Conservation (phyloP, 37 sponge, comb jelly and placozoan species). For the Haliclona indistincta region DNA sequence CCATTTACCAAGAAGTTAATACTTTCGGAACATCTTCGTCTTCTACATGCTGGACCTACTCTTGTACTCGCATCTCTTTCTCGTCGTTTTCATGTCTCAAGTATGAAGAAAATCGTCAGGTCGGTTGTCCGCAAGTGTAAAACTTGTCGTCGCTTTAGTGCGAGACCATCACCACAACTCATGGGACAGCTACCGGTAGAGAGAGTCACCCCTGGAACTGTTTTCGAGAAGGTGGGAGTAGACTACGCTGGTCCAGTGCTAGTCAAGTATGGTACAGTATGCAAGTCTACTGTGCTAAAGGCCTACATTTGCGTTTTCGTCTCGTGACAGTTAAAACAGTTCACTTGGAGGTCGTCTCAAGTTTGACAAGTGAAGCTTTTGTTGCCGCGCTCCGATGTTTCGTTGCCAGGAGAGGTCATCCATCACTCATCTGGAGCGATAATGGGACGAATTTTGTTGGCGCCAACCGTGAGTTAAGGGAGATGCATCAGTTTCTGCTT, state of each 20-base stretch:
- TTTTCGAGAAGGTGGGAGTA: constrained; percentile 35
- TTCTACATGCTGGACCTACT: constrained; percentile 12
- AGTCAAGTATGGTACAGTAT: constrained; percentile 34
- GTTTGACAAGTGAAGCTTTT: constrained; percentile 23
- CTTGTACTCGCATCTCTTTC: background rate
- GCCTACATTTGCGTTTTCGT: constrained; percentile 42
- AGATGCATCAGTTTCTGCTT: too few species aligned
- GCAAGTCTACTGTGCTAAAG: constrained; percentile 13
- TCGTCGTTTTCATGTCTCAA: background rate
- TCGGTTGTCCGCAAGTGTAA: background rate
- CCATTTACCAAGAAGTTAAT: background rate
- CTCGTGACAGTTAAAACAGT: too few species aligned
- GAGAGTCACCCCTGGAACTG: constrained; percentile 11
- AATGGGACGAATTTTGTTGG: too few species aligned
- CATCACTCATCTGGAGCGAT: constrained; percentile 29
- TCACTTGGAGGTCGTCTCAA: constrained; percentile 29
- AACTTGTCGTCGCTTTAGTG: constrained; percentile 1
- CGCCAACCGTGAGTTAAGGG: too few species aligned
- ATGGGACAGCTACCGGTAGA: constrained; percentile 47
- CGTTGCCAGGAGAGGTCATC: constrained; percentile 17
- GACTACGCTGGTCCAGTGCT: constrained; percentile 43
- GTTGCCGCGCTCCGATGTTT: constrained; percentile 21
- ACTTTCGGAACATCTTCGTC: constrained; percentile 3
- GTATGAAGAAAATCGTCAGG: background rate
- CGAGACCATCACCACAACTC: constrained; percentile 35